Percentiles rank a stretch among this genome's conserved stretches.
These are phyloP conservation scores for Zygogramma bicolorata DNA, from an alignment of 2,888 invertebrate genomes.

Conservation along the genomic window DNA sequence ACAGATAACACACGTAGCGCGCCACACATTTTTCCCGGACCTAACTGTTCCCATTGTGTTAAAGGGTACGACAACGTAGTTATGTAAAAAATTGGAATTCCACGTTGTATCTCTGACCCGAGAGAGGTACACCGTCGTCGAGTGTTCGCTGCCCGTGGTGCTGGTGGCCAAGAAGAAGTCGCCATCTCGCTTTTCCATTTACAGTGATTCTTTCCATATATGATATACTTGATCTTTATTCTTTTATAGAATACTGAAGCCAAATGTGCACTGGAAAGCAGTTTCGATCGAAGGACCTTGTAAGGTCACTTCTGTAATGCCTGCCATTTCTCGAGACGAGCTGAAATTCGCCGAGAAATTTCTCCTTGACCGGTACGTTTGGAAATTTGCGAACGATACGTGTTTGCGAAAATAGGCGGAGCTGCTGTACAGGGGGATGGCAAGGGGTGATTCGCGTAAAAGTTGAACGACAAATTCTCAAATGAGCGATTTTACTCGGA, in stretches of 20 bases:
- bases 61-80: slow-evolving; percentile 39
- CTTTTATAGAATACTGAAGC: slow-evolving; percentile 66
- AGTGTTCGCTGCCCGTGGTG: slow-evolving; percentile 44
- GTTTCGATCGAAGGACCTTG: slow-evolving; percentile 65
- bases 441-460: too few relatives aligned
- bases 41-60: slow-evolving; percentile 42
- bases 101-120: slow-evolving; percentile 43
- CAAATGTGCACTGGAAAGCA: slow-evolving; percentile 64
- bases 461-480: too few relatives aligned
- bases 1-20: neutral
- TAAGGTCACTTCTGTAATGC: slow-evolving; percentile 62
- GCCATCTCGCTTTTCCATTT: slow-evolving; percentile 66
- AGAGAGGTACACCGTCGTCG: too few relatives aligned
- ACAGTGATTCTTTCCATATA: slow-evolving; percentile 69
- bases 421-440: neutral
- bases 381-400: slow-evolving; percentile 14
- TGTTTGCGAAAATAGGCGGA: neutral
- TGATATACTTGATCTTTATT: slow-evolving; percentile 69
- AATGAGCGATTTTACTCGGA: too few relatives aligned
- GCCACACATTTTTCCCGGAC: slow-evolving; percentile 6
- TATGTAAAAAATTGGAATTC: slow-evolving; percentile 55
- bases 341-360: slow-evolving; percentile 29
- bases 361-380: slow-evolving; percentile 27
- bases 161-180: slow-evolving; percentile 22
- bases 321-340: slow-evolving; percentile 36